Evolutionary conservation across 1,140 invertebrate genomes (phyloP), one percentile per base, ranked within the genome.

Genomic region (Chironomus tepperi): DNA sequence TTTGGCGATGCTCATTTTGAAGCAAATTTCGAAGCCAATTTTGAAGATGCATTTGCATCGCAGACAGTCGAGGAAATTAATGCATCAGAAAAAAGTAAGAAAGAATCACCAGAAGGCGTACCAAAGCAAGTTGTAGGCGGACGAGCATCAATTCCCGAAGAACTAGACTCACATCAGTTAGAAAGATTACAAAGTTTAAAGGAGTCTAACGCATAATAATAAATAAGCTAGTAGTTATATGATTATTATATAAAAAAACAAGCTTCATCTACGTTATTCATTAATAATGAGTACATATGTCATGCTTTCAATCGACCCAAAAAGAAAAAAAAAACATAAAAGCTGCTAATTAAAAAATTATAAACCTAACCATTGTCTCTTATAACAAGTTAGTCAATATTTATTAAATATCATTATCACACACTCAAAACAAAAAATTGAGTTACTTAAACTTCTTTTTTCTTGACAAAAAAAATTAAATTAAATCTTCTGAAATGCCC

Each of bases 121-220:
- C 89, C 88, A 15, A 89, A 89, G 74, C 87, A 90, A 75, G 85
- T 90, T 2, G 87, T 90, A 7, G 90, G 89, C 43, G 90, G 89
- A 47, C 84, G 90, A 19, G 89, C 90, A 24, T 92, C 89, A 77
- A 92, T 94, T 80, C 92, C 93, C 8, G 92, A 94, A 78, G 92
- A 95, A 81, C 84, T 95, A 72, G 92, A 93, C 79, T 91, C 92
- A 2, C 90, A 92, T 78, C 92, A 94, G 82, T 84, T 94, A 76
- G 92, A 91, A 34, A 88, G 91, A 79, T 86, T 95, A 42, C 91
- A 93, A 80, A 89, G 92, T 80, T 85, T 94, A 16, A 94, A 94
- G 82, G 93, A 94, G 82, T 95, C 93, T 74, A 93, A 94, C 82
- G 93, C 93, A 84, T 95, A 91, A 83, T 73, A 67, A 34, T 43